Evolutionary conservation across 2,888 invertebrate species (phyloP), one percentile per base, ranked within the genome.

Genomic region (Temnothorax unifasciatus): DNA sequence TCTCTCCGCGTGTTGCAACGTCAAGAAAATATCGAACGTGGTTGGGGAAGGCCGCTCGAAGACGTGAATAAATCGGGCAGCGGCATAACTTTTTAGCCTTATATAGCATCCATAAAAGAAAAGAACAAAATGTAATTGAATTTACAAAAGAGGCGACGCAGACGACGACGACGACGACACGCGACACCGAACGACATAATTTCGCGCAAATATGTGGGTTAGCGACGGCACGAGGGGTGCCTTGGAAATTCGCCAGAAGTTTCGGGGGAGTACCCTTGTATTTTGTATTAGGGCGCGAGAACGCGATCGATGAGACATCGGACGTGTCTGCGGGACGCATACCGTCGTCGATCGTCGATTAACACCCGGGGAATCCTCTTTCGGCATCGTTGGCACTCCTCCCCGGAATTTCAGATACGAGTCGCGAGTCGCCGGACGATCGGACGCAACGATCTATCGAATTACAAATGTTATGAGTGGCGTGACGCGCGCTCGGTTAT

Each of bases 231-330:
- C 82, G 83, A 73, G 61, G n/a, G 59, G 68, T n/a, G 79, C 66
- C 64, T 84, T 90, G 90, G 86, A 89, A 87, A 87, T 84, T 81
- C 83, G 87, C 86, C 90, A 90, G 57, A 84, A 86, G 79, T 79
- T 86, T 66, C 63, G 34, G 25, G 64, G 44, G 82, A 54, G 54
- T n/a, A 11, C 1, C 34, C 21, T 50, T 25, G 59, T 71, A 61
- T 34, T 71, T 59, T 44, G 38, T 50, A 25, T 47, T 59, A 64
- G 47, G 69, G 47, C 38, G 85, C 79, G 86, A 84, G 85, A 84
- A 82, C 73, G 84, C 76, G 85, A 85, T 87, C 85, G 87, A 88
- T 85, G 29, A 68, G 57, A 66, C 18, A 38, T 68, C 34, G 69
- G 74, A 85, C 77, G 63, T 71, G 85, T 64, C 44, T 64, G 82